phyloP scores from a whole-genome alignment of 2,888 invertebrate genomes.

The Chrysolina americana region DNA sequence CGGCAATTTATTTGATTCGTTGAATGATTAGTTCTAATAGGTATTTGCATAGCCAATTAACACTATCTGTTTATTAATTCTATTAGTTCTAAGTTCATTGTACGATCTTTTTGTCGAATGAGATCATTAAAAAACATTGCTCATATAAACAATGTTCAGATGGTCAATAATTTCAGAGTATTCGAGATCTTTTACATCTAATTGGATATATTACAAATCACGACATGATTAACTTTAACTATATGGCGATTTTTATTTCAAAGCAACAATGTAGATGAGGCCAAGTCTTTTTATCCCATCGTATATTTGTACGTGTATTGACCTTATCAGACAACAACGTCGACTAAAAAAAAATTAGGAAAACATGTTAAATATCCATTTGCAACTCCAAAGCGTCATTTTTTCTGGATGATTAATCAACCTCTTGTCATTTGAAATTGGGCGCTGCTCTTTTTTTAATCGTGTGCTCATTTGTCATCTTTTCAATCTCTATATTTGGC shows the following conservation, averaged over 20 bases:
- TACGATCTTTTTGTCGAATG: slow-evolving; percentile 7
- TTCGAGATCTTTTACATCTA: too few relatives aligned
- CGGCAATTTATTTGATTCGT: neutral
- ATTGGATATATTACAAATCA: too few relatives aligned
- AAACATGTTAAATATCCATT: neutral
- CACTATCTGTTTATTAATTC: slow-evolving; percentile 5
- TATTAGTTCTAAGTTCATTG: slow-evolving; percentile 13
- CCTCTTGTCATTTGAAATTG: slow-evolving; percentile 19
- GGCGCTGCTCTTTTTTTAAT: slow-evolving; percentile 21
- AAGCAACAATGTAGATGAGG: neutral
- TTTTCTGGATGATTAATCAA: slow-evolving; percentile 10
- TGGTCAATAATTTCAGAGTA: neutral
- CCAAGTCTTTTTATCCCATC: neutral
- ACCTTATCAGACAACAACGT: slow-evolving; percentile 10
- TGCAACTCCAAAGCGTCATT: slow-evolving; percentile 14
- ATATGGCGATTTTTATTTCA: too few relatives aligned
- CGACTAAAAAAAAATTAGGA: neutral
- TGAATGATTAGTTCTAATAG: neutral
- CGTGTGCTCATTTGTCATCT: slow-evolving; percentile 7
- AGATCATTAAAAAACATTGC: slow-evolving; percentile 3
- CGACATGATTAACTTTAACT: too few relatives aligned
- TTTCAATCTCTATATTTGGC: slow-evolving; percentile 5
- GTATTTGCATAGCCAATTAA: neutral
- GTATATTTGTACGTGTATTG: neutral
- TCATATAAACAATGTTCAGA: neutral